Percentiles rank a stretch among this genome's conserved stretches.
phyloP scores from a whole-genome alignment of 2,113 vertebrate species.

The Rhombomys opimus region DNA sequence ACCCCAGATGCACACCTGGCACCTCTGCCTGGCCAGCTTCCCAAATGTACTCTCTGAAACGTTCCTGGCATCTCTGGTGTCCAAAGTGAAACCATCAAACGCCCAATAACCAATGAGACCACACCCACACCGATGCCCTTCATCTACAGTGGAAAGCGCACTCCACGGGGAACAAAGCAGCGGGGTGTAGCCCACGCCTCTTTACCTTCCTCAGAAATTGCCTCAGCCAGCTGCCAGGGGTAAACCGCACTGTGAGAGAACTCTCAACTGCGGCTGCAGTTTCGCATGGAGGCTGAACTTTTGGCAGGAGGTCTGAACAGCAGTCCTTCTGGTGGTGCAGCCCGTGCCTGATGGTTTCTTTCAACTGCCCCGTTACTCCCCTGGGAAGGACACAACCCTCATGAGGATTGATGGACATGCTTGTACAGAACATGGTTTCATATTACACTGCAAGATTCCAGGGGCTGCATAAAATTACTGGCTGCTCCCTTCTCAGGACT shows the following conservation, averaged over 20 bases:
- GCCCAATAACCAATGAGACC: conserved; percentile 65
- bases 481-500: conserved; percentile 59
- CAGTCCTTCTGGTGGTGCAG: conserved; percentile 83
- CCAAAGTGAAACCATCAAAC: conserved; percentile 58
- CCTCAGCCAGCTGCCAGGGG: conserved; percentile 84
- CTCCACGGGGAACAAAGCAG: conserved; percentile 82
- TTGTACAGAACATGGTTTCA: conserved; percentile 82
- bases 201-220: conserved; percentile 84
- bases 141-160: conserved; percentile 72
- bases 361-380: conserved; percentile 84
- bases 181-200: conserved; percentile 79
- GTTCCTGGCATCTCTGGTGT: conserved; percentile 55
- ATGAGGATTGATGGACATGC: conserved; percentile 82
- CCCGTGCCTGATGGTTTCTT: conserved; percentile 82
- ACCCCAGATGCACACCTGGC: not conserved
- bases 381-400: conserved; percentile 85
- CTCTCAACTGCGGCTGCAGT: conserved; percentile 82
- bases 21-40: conserved; percentile 22
- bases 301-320: conserved; percentile 84
- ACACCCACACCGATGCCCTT: conserved; percentile 72
- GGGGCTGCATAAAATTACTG: conserved; percentile 70
- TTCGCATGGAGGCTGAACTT: conserved; percentile 82
- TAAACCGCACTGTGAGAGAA: conserved; percentile 83
- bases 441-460: conserved; percentile 78
- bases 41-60: conserved; percentile 4